Conservation (phyloP, 2,888 invertebrate genomes). For the Drosophila siamana region DNA sequence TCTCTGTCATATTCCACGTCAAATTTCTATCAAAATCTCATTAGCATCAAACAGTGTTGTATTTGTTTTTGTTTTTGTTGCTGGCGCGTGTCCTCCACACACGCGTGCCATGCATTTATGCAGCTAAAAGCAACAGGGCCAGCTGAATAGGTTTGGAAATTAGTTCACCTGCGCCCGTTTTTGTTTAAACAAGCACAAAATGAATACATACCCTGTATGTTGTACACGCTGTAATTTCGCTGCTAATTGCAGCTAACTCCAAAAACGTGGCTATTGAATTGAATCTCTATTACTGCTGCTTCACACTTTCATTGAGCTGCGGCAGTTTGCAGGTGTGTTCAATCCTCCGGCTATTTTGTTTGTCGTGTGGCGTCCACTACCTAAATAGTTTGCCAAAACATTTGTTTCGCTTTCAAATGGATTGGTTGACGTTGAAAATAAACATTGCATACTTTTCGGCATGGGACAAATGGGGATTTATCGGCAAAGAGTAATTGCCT, state of each 20-base stretch:
- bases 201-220: background rate
- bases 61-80: conserved; percentile 10
- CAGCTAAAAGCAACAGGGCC: conserved; percentile 1
- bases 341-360: background rate
- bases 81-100: conserved; percentile 15
- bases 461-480: background rate
- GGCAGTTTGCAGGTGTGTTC: conserved; percentile 24
- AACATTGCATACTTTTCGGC: too few species aligned
- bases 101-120: conserved; percentile 33
- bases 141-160: conserved; percentile 49
- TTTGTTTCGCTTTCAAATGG: too few species aligned
- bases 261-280: conserved; percentile 21
- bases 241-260: conserved; percentile 43
- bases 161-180: conserved; percentile 47
- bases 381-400: background rate
- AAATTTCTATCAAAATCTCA: conserved; percentile 67
- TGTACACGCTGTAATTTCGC: conserved; percentile 30
- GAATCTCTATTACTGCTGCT: conserved; percentile 16
- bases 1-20: conserved; percentile 22
- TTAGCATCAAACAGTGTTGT: conserved; percentile 43
- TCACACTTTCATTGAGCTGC: conserved; percentile 12
- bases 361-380: background rate
- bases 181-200: conserved; percentile 36
- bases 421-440: too few species aligned
- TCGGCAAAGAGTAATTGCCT: background rate